Evolutionary conservation across 2,113 vertebrate species (phyloP).

Genomic region (Apodemus sylvaticus): DNA sequence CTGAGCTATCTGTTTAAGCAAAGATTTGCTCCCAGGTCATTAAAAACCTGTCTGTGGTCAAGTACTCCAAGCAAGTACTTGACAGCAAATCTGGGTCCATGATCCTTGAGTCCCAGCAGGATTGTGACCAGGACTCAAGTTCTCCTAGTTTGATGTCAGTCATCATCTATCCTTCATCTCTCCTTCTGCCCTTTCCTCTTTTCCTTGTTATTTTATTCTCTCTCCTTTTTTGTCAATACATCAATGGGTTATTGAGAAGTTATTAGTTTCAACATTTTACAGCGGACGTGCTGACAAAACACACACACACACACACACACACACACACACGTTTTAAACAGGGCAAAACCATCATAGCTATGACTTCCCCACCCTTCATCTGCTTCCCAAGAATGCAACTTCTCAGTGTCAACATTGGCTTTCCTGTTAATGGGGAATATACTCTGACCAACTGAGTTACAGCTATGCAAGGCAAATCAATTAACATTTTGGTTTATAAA

Average conservation of each 20-base stretch:
- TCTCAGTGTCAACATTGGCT: neutral
- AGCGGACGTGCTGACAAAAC: neutral
- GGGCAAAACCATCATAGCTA: neutral
- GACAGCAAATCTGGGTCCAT: neutral
- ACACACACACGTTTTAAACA: neutral
- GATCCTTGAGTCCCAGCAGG: neutral
- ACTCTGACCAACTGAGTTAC: neutral
- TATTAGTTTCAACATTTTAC: neutral
- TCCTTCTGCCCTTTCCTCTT: neutral
- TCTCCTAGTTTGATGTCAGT: neutral
- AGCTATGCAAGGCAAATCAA: neutral
- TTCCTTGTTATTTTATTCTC: neutral
- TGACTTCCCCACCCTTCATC: neutral
- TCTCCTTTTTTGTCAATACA: neutral
- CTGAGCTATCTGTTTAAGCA: neutral
- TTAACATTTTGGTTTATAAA: slow-evolving; percentile 5
- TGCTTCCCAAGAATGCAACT: neutral
- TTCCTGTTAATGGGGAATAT: neutral
- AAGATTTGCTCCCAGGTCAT: neutral
- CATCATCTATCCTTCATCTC: neutral
- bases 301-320: too few species aligned
- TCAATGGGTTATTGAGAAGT: neutral
- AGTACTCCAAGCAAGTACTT: neutral
- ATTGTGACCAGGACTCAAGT: neutral
- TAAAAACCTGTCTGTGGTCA: neutral